phyloP scores from a whole-genome alignment of 2,113 vertebrate species.

The Danionella cerebrum region DNA sequence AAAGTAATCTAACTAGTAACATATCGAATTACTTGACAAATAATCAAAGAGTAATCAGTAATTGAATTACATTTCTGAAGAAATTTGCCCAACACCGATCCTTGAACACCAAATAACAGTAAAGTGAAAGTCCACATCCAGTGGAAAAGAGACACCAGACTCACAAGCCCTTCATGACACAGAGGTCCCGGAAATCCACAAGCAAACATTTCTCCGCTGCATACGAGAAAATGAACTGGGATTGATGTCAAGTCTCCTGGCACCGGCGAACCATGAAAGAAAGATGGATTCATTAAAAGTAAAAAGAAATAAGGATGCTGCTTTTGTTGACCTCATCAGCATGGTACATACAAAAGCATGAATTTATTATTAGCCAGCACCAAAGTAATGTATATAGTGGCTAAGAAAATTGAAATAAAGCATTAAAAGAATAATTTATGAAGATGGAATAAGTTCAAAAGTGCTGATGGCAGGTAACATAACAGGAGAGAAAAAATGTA shows the following conservation, averaged over 20 bases:
- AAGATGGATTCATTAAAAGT: neutral
- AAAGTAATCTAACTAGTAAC: no score
- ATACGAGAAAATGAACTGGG: slow-evolving; percentile 3
- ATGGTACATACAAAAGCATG: neutral
- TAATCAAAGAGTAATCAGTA: no score
- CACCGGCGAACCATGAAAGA: neutral
- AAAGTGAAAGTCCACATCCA: neutral
- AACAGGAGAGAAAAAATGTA: no score
- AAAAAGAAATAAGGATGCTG: slow-evolving; percentile 12
- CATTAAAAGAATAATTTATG: neutral
- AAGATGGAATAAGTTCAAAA: neutral
- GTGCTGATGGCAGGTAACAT: neutral
- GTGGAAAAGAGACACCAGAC: neutral
- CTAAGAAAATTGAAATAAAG: neutral
- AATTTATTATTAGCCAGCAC: neutral
- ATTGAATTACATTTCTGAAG: no score
- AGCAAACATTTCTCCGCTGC: slow-evolving; percentile 16
- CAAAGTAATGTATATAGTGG: neutral
- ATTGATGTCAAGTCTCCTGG: slow-evolving; percentile 38
- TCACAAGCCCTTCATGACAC: neutral
- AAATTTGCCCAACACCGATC: no score
- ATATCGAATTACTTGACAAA: no score
- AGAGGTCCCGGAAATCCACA: neutral
- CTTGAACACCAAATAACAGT: slow-evolving; percentile 9
- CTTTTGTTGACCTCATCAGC: neutral